Percentiles rank a stretch among this genome's conserved stretches.
Conservation (phyloP, 1,140 invertebrate genomes). For the Brachionus rubens region DNA sequence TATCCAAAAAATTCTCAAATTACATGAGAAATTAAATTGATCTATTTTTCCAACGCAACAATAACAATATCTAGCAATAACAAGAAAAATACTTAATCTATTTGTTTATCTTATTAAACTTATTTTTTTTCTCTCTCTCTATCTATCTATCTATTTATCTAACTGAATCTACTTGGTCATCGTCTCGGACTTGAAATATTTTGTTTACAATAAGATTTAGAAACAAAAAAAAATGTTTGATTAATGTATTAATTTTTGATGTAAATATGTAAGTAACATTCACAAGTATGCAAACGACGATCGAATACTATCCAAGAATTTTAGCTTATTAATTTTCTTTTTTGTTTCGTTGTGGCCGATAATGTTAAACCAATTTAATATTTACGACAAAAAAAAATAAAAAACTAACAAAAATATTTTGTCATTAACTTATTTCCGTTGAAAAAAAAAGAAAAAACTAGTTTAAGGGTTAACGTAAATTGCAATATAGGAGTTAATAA, state of each 20-base stretch:
- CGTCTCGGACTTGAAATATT: slow-evolving; percentile 19
- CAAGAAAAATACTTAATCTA: slow-evolving; percentile 10
- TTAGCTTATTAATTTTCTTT: slow-evolving; percentile 42
- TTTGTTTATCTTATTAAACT: slow-evolving; percentile 42
- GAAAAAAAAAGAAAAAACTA: slow-evolving; percentile 1
- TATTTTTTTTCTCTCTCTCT: too few relatives aligned
- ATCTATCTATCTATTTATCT: too few relatives aligned
- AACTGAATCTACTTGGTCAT: too few relatives aligned
- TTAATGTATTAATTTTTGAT: slow-evolving; percentile 38
- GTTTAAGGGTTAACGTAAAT: not conserved
- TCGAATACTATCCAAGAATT: not conserved
- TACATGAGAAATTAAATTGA: slow-evolving; percentile 14
- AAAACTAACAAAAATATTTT: slow-evolving; percentile 26
- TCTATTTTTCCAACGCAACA: not conserved
- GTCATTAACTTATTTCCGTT: slow-evolving; percentile 27
- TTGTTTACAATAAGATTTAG: slow-evolving; percentile 24
- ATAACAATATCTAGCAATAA: not conserved
- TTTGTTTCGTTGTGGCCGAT: not conserved
- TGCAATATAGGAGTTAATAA: slow-evolving; percentile 29
- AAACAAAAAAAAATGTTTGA: too few relatives aligned
- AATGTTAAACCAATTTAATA: slow-evolving; percentile 40
- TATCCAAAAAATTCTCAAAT: too few relatives aligned
- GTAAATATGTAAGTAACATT: slow-evolving; percentile 41
- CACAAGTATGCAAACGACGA: slow-evolving; percentile 28
- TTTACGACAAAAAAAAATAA: slow-evolving; percentile 3